These are phyloP conservation scores for Spongilla lacustris DNA, from an alignment of 37 sponge, comb jelly and placozoan species.

Conservation along the genomic window DNA sequence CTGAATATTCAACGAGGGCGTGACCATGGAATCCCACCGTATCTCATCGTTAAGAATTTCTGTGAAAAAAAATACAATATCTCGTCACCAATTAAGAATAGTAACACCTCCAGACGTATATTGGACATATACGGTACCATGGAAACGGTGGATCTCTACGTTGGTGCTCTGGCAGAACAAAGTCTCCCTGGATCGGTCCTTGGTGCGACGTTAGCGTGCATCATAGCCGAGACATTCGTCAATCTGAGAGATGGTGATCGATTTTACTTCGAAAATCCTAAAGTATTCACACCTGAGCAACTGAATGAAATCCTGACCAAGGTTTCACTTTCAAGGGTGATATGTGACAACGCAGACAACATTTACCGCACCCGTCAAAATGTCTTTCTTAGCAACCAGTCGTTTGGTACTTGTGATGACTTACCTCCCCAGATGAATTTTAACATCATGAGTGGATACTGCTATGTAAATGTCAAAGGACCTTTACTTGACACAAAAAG, in stretches of 20 bases:
- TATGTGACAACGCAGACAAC: slow-evolving; percentile 87
- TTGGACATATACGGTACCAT: slow-evolving; percentile 60
- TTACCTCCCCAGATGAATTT: neutral
- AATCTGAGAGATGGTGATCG: slow-evolving; percentile 87
- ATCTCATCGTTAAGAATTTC: slow-evolving; percentile 62
- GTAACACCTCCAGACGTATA: slow-evolving; percentile 30
- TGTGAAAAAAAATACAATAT: slow-evolving; percentile 36
- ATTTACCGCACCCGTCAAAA: slow-evolving; percentile 65
- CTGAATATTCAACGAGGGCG: slow-evolving; percentile 91
- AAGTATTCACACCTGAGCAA: slow-evolving; percentile 81
- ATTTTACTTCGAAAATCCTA: slow-evolving; percentile 83
- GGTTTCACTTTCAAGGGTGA: slow-evolving; percentile 67
- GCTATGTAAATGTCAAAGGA: neutral
- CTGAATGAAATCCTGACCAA: slow-evolving; percentile 54
- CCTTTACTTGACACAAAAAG: neutral
- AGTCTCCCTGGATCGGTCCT: slow-evolving; percentile 69
- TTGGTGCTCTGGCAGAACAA: slow-evolving; percentile 78
- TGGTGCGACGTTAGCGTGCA: slow-evolving; percentile 88
- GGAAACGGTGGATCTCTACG: slow-evolving; percentile 73
- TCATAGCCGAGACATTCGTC: slow-evolving; percentile 80
- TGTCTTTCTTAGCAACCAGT: slow-evolving; percentile 64
- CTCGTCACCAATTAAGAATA: slow-evolving; percentile 26
- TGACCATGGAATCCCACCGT: slow-evolving; percentile 90
- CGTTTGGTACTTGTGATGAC: slow-evolving; percentile 14
- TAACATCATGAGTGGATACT: neutral